Conservation (phyloP, 2,113 vertebrate genomes). For the Corvus cornix region DNA sequence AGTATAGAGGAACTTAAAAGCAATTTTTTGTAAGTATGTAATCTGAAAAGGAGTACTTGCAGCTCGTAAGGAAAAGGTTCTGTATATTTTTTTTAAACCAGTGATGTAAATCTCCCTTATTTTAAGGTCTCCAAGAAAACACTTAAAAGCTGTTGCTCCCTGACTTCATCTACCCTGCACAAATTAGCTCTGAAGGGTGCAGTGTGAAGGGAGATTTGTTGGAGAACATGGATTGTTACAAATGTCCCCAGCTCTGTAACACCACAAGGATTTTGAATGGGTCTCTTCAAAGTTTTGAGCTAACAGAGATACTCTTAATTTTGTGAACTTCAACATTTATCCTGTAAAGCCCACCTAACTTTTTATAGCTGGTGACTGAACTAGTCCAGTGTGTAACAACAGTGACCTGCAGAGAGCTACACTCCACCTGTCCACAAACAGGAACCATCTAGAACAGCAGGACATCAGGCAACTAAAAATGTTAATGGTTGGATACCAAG, state of each 20-base stretch:
- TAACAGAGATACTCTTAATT: not conserved
- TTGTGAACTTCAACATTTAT: not conserved
- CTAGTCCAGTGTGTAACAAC: not conserved
- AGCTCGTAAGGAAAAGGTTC: not conserved
- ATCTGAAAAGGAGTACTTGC: not conserved
- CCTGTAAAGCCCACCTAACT: not conserved
- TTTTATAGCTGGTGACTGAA: not conserved
- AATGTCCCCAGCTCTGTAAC: not conserved
- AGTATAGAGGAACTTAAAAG: not conserved
- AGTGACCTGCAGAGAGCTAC: not conserved
- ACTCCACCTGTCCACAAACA: not conserved
- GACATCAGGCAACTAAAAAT: not conserved
- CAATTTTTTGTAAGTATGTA: not conserved
- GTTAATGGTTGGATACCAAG: not conserved
- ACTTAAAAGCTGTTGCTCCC: not conserved
- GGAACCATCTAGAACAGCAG: not conserved
- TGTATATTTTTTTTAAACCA: not conserved
- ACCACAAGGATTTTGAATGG: not conserved
- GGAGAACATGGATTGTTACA: not conserved
- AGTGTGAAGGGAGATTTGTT: not conserved
- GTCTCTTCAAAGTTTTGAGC: not conserved
- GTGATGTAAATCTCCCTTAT: not conserved
- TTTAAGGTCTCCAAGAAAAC: not conserved
- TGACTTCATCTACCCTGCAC: not conserved
- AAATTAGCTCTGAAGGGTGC: not conserved